Base-by-base conservation (phyloP, 2,113 vertebrate genomes). In the Ginglymostoma cirratum region DNA sequence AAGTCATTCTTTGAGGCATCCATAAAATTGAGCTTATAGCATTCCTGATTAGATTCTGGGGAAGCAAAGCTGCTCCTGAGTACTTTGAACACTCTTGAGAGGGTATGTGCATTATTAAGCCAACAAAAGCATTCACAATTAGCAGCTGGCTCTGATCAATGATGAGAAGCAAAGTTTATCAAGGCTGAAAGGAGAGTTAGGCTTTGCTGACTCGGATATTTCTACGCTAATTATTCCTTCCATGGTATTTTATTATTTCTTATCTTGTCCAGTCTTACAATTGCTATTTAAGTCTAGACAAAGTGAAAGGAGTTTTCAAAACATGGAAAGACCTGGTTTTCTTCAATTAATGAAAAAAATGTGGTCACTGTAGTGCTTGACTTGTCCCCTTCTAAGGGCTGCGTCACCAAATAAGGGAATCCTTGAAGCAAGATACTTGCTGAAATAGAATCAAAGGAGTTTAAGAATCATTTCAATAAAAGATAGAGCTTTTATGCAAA, bases 401-500 rank as follows among this genome's bases (percentile, higher is more conserved):
- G 55, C 61, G 61, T 90, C 61, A 21, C 89, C 89, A 93, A 93
- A 93, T 93, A 93, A 93, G 89, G 89, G 61, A 93, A 93, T 93
- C 61, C n/a, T 66, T 93, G 89, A 19, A 66, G 38, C 61, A n/a
- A 93, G 5, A 24, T 55, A 52, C 48, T 89, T 55, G 24, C 38
- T 93, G 89, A 93, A 66, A 38, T 66, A n/a, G 66, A 30, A 66
- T 66, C 7, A 19, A 93, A 93, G 34, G 61, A 66, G 17, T 93
- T 93, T 66, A 93, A 38, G n/a, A 66, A 93, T 38, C 61, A 66
- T 21, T 66, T 3, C 34, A 10, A n/a, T 93, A 38, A 38, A 93
- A 66, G 6, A 38, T 93, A n/a, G 61, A 66, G 52, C 8, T 34
- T 5, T n/a, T 34, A 17, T 61, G 15, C 55, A 55, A 90, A 65